Base-by-base conservation (phyloP, 2,113 vertebrate genomes). In the Cololabis saira region DNA sequence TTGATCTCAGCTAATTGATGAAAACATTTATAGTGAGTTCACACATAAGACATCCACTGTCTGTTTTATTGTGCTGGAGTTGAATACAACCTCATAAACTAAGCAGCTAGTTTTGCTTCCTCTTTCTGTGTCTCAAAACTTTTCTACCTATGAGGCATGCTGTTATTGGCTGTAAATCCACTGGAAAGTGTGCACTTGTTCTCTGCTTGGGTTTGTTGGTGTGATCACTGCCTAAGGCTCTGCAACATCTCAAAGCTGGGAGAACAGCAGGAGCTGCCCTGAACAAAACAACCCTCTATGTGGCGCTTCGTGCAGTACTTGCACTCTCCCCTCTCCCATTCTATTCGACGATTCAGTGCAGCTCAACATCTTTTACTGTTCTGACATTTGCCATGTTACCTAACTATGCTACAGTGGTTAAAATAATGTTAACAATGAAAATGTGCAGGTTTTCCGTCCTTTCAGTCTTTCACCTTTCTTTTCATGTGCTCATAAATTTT, bases 231-330 rank as follows among this genome's bases (percentile, higher is more conserved):
- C 76, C 69, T 10, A 43, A 22, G 76, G 74, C 68, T 59, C 43
- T 61, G 65, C 44, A 78, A 6, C 61, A 18, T 63, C 65, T 78
- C 55, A 48, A 57, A 73, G 17, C 67, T 37, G 3, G 12, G 43
- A 52, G 66, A 73, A 72, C 67, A 83, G 67, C 80, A 73, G 68
- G 50, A 71, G 58, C 50, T 58, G 77, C 70, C 60, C 43, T 75
- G 47, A 67, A 72, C 62, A 18, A 68, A 85, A 61, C 50, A 63
- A 22, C 14, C 17, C 22, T 60, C 54, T 55, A 21, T 21, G 9
- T 5, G 5, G 12, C 24, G 18, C 43, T 49, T 43, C 50, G 18
- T 49, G 56, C 64, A 17, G 16, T 21, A 50, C 44, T 27, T 1
- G 19, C 71, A 65, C 21, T 18, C 60, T 53, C 41, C 7, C n/a